Base-by-base conservation (phyloP, 2,113 vertebrate genomes). In the Chionis minor region DNA sequence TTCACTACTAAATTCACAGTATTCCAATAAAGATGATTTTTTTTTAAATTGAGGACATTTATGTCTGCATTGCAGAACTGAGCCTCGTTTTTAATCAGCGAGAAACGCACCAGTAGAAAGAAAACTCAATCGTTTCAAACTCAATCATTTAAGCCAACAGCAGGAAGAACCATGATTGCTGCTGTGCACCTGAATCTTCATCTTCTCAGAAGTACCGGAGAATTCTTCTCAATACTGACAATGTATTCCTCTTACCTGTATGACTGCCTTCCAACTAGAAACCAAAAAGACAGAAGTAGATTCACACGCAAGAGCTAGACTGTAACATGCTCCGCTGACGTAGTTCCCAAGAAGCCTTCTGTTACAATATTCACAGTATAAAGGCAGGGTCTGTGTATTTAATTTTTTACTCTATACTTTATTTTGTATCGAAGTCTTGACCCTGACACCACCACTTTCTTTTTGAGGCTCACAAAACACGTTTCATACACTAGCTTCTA, bases 21-120 rank as follows among this genome's bases (percentile, higher is more conserved):
- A 12, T 38, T 80, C 28, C 49, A 40, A 47, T 5, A 52, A 2
- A 5, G 8, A 22, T 2, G 2, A 1, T n/a, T n/a, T 1, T 45
- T 78, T 72, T 71, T 55, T 26, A 0, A 65, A 81, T 1, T 44
- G 7, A 79, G 8, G 13, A 38, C 14, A 38, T 35, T 32, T 13
- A 70, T 5, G 4, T 20, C 51, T 55, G 27, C 61, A 35, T 1
- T 40, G 49, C 27, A 81, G 73, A 78, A 32, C 14, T 28, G 28
- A 89, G 45, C 2, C 11, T 78, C 7, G 0, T 35, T 78, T 77
- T 62, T 44, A 56, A 82, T n/a, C 7, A 26, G 23, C 42, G 6
- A 70, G 13, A 86, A 91, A 66, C 6, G 13, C 44, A 52, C 3
- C 18, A 66, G 21, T 0, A 67, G 45, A 62, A 74, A 73, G 26